Evolutionary conservation across 2,888 invertebrate species (phyloP).

Genomic region (Drosophila bunnanda): DNA sequence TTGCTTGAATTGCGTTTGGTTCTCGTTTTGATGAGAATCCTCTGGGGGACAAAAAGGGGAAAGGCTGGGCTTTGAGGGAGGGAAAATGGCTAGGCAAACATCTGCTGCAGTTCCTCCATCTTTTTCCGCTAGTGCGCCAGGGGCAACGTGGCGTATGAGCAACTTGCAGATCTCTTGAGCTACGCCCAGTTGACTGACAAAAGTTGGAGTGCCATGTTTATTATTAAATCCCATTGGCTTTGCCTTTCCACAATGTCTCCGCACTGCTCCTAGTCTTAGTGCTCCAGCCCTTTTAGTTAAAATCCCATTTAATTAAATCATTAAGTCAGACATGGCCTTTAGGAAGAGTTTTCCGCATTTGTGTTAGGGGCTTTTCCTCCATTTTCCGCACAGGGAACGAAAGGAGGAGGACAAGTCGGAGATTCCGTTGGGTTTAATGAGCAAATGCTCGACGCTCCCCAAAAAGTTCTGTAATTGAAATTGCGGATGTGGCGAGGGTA

Average conservation of each 20-base stretch:
- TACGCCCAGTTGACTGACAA: conserved; percentile 42
- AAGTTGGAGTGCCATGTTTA: conserved; percentile 67
- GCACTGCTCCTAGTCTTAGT: background rate
- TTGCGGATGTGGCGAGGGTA: conserved; percentile 61
- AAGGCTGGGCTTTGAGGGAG: background rate
- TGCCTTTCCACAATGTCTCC: background rate
- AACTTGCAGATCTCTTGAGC: conserved; percentile 56
- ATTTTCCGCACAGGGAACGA: conserved; percentile 4
- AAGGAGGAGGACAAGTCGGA: background rate
- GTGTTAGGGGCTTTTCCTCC: conserved; percentile 14
- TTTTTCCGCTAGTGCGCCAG: background rate
- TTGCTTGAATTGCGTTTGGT: conserved; percentile 74
- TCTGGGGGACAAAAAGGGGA: background rate
- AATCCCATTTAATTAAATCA: conserved; percentile 70
- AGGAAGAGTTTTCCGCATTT: conserved; percentile 27
- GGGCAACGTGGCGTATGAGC: conserved; percentile 62
- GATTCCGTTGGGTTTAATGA: conserved; percentile 32
- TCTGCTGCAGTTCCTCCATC: conserved; percentile 31
- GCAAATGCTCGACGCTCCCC: conserved; percentile 42
- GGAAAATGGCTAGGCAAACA: conserved; percentile 29
- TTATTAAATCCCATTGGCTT: conserved; percentile 45
- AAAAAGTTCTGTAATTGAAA: conserved; percentile 66
- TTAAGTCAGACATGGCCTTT: conserved; percentile 57
- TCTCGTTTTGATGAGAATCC: conserved; percentile 38
- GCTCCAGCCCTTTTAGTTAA: conserved; percentile 21